Evolutionary conservation across 2,888 invertebrate genomes (phyloP), one percentile per base, ranked within the genome.

Genomic region (Polylopha cassiicola): DNA sequence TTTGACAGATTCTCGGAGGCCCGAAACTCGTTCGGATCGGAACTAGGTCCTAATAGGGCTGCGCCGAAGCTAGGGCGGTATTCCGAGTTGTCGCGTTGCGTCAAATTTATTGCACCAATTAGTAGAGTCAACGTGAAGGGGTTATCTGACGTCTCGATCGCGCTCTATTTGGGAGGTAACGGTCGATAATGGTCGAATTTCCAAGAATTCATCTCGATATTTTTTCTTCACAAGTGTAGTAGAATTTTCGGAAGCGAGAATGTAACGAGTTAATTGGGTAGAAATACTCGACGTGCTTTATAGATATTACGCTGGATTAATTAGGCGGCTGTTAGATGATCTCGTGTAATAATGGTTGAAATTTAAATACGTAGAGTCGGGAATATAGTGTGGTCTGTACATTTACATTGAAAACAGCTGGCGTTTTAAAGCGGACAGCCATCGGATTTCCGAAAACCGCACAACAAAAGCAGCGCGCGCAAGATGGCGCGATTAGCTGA

Each of bases 101-200:
- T 61, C 57, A 68, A 79, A 85, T 85, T 84, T 85, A 85, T 84
- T 80, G 72, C 77, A 63, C 81, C 82, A 85, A 85, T 85, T 85
- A 85, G 85, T 80, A 72, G 73, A 61, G 74, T 62, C 79, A 67
- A 71, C 75, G 67, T 73, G 79, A 74, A 79, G 60, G 77, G 73
- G 66, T 78, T 81, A 82, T 82, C 82, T 56, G 26, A 43, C 48
- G 59, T 57, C 62, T 68, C 56, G 62, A 84, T 82, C 85, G 60
- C 67, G 55, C 69, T 74, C 82, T 81, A 82, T 84, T 84, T 84
- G 84, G 84, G 85, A 77, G 85, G 82, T 82, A 81, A 65, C 70
- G 70, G 70, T 70, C 68, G 74, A 73, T 81, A 82, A 81, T 76
- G 78, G 76, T 56, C 70, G 68, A 70, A 72, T 75, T 84, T 84